Conservation (phyloP, 2,113 vertebrate genomes). For the Rousettus leschenaultii region DNA sequence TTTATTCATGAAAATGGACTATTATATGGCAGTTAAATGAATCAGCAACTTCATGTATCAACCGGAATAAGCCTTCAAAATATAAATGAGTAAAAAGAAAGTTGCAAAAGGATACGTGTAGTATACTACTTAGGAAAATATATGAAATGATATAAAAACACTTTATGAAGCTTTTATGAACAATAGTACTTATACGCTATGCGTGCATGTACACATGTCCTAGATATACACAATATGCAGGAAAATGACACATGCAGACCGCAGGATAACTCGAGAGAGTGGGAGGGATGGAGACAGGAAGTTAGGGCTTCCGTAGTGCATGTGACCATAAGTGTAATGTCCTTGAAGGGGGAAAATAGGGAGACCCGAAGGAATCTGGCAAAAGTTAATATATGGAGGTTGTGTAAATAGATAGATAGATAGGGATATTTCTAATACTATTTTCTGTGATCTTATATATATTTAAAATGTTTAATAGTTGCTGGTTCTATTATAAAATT, state of each 20-base stretch:
- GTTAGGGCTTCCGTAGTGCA: neutral
- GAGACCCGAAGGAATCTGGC: neutral
- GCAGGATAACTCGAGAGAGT: neutral
- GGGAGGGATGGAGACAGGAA: neutral
- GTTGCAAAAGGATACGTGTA: neutral
- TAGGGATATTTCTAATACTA: neutral
- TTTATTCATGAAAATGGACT: constrained; percentile 15
- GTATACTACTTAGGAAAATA: neutral
- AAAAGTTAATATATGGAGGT: neutral
- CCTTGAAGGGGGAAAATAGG: neutral
- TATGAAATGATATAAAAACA: neutral
- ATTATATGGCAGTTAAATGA: neutral
- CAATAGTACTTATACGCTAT: neutral
- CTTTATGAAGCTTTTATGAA: neutral
- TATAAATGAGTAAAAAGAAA: neutral
- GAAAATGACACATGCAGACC: neutral
- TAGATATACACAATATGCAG: neutral
- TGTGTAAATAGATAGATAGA: neutral
- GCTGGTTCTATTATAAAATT: neutral
- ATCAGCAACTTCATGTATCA: neutral
- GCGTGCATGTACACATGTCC: neutral
- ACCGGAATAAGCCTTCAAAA: neutral
- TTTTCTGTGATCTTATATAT: neutral
- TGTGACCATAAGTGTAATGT: neutral
- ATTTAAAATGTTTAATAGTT: constrained; percentile 11